Evolutionary conservation across 2,797 vertebrate genomes (phyloP).

Genomic region (Pantherophis alleghaniensis): DNA sequence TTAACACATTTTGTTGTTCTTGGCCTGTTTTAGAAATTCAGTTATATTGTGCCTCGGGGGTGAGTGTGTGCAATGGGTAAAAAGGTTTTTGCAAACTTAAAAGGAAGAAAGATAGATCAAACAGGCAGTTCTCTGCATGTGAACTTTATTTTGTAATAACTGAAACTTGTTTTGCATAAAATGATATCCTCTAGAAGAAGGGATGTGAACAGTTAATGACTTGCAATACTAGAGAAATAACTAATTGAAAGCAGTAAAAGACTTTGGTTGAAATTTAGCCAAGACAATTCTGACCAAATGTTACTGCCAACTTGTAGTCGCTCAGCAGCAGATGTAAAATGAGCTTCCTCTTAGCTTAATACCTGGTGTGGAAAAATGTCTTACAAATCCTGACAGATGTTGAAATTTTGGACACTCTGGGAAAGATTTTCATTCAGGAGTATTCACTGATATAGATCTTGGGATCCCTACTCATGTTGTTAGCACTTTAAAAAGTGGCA

Average conservation of each 20-base stretch:
- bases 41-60: not conserved
- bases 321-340: slow-evolving; percentile 14
- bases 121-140: not conserved
- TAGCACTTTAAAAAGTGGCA: not conserved
- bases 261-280: not conserved
- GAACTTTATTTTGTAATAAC: not conserved
- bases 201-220: not conserved
- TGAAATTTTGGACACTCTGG: not conserved
- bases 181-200: not conserved
- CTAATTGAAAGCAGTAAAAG: slow-evolving; percentile 10
- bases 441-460: not conserved
- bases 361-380: slow-evolving; percentile 10
- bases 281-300: not conserved
- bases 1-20: slow-evolving; percentile 3
- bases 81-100: not conserved
- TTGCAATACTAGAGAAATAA: not conserved
- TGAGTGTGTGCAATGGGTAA: not conserved
- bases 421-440: not conserved
- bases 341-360: not conserved
- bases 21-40: not conserved
- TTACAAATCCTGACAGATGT: not conserved
- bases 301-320: not conserved
- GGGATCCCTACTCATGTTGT: not conserved
- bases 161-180: slow-evolving; percentile 18
- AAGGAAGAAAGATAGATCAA: not conserved